Conservation (phyloP, 1,140 invertebrate genomes). For the Luehdorfia chinensis region DNA sequence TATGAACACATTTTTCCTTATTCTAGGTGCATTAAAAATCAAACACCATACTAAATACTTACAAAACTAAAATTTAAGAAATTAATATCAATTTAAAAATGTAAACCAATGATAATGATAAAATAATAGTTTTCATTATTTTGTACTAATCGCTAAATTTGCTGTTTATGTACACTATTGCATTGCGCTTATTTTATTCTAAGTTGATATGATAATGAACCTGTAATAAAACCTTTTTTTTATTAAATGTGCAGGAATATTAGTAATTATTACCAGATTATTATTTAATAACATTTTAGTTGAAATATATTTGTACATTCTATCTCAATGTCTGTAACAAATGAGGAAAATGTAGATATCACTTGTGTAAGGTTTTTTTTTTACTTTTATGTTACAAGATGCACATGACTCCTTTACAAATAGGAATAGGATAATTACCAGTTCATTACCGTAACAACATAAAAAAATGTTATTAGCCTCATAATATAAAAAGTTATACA, state of each 20-base stretch:
- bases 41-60: conserved; percentile 54
- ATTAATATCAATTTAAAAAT: conserved; percentile 9
- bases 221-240: not conserved
- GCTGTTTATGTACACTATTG: conserved; percentile 5
- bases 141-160: conserved; percentile 12
- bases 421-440: no score
- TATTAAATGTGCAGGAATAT: not conserved
- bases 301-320: no score
- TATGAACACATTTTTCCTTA: conserved; percentile 74
- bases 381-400: no score
- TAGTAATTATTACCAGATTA: no score
- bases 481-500: conserved; percentile 1
- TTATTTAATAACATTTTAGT: no score
- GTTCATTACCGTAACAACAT: conserved; percentile 9
- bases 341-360: no score
- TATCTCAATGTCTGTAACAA: no score
- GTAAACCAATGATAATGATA: conserved; percentile 1
- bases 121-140: not conserved
- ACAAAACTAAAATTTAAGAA: conserved; percentile 31
- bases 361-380: no score
- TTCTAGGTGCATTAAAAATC: conserved; percentile 56
- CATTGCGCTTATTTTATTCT: conserved; percentile 7
- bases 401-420: no score
- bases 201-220: conserved; percentile 4
- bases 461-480: not conserved